Evolutionary conservation across 2,113 vertebrate genomes (phyloP), one percentile per base, ranked within the genome.

Genomic region (Nycticryphes semicollaris): DNA sequence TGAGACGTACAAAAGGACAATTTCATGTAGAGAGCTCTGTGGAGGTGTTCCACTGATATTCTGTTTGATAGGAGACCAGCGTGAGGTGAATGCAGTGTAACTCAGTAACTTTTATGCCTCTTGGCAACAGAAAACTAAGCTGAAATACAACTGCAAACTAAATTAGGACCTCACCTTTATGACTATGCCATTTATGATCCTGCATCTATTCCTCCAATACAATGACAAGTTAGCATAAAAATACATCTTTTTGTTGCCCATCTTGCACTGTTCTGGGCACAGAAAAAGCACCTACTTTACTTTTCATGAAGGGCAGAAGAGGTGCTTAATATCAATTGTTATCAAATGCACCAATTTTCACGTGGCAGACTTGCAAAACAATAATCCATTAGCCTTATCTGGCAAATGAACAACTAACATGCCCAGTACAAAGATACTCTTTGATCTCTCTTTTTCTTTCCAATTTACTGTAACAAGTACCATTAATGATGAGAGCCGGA

Each of bases 11-110:
- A 98, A 98, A 98, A 98, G 97, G 97, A 98, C 98, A 97, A 95
- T 98, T 98, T 98, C 98, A 97, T 94, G 97, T 97, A 94, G 97
- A 66, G 97, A 98, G 96, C 97, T 96, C 97, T 80, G 82, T 96
- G 95, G 97, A 98, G 96, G 95, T 97, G 96, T 96, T 97, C 94
- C 92, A 92, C 89, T 97, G 95, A 97, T 98, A 98, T 96, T 98
- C 98, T 96, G 97, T 98, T 99, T 98, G 98, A 98, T 98, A 98
- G 95, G 91, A 96, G 96, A 97, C 75, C 97, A 98, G 97, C 63
- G 30, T 97, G 98, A 98, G 91, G 90, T 91, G 95, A 98, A 96
- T 97, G 76, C 56, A 96, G 95, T 92, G 94, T 97, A 97, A 98
- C 87, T 97, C 94, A 96, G 85, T 94, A 98, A 97, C 91, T 97